Evolutionary conservation across 2,113 vertebrate genomes (phyloP).

Genomic region (Gyps fulvus): DNA sequence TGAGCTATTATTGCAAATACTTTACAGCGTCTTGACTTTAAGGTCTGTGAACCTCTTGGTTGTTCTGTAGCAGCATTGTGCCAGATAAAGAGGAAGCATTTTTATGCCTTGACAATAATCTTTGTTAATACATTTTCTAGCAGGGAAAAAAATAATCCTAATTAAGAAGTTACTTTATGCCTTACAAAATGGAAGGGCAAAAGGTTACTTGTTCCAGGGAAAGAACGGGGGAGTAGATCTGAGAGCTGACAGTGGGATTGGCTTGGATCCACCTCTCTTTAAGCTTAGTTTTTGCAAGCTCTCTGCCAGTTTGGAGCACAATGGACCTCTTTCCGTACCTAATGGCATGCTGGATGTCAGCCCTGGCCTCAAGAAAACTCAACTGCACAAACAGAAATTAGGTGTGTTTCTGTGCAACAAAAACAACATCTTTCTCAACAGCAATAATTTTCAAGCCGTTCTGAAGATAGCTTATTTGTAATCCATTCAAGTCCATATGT

Average conservation of each 20-base stretch:
- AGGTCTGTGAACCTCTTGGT: not conserved
- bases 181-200: slow-evolving; percentile 39
- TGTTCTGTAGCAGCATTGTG: not conserved
- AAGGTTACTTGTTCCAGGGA: slow-evolving; percentile 50
- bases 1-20: not conserved
- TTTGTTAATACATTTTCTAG: slow-evolving; percentile 31
- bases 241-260: slow-evolving; percentile 45
- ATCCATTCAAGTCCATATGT: not conserved
- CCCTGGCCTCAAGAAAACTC: slow-evolving; percentile 59
- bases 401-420: slow-evolving; percentile 48
- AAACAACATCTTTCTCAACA: slow-evolving; percentile 26
- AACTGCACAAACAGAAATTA: slow-evolving; percentile 2
- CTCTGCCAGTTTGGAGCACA: slow-evolving; percentile 58
- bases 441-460: not conserved
- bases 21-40: not conserved
- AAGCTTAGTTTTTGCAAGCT: slow-evolving; percentile 46
- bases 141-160: slow-evolving; percentile 18
- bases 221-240: slow-evolving; percentile 47
- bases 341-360: slow-evolving; percentile 62
- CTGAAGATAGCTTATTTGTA: not conserved
- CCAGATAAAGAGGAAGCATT: not conserved
- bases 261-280: slow-evolving; percentile 50
- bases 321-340: slow-evolving; percentile 54
- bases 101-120: not conserved
- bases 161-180: slow-evolving; percentile 51